Evolutionary conservation across 2,888 invertebrate genomes (phyloP).

Genomic region (Drosophila nigricruria): DNA sequence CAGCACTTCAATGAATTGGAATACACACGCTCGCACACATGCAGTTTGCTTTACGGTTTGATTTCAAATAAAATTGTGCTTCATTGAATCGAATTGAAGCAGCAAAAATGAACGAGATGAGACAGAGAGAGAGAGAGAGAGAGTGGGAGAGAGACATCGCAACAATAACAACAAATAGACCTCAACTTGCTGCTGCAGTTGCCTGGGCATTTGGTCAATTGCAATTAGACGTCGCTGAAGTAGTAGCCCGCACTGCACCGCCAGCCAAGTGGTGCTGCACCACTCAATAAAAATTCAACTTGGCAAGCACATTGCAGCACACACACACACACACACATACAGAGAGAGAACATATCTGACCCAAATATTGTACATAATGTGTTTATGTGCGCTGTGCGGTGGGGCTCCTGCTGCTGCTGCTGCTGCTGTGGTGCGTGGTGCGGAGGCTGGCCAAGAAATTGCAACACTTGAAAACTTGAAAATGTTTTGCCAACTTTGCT

Average conservation of each 20-base stretch:
- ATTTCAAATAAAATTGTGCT: slow-evolving; percentile 80
- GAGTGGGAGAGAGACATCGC: not conserved
- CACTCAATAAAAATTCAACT: slow-evolving; percentile 50
- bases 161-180: slow-evolving; percentile 17
- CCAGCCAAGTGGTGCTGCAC: slow-evolving; percentile 36
- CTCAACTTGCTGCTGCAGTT: slow-evolving; percentile 37
- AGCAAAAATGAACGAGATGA: slow-evolving; percentile 61
- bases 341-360: slow-evolving; percentile 43
- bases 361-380: slow-evolving; percentile 74
- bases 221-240: slow-evolving; percentile 72
- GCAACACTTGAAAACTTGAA: slow-evolving; percentile 79
- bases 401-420: not conserved
- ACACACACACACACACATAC: slow-evolving; percentile 11
- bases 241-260: slow-evolving; percentile 28
- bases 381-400: slow-evolving; percentile 44
- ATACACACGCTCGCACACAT: slow-evolving; percentile 53
- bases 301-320: slow-evolving; percentile 12
- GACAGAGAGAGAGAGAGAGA: not conserved
- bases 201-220: slow-evolving; percentile 72
- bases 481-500: slow-evolving; percentile 71
- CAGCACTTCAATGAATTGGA: slow-evolving; percentile 78
- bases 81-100: slow-evolving; percentile 79
- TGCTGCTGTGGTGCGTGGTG: slow-evolving; percentile 14
- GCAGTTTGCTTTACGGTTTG: slow-evolving; percentile 77
- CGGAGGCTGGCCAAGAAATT: slow-evolving; percentile 61